A percentile compares a stretch with the other conserved stretches of the same genome.
Evolutionary conservation across 1,140 invertebrate species (phyloP).

Genomic region (Micrasema longulum): DNA sequence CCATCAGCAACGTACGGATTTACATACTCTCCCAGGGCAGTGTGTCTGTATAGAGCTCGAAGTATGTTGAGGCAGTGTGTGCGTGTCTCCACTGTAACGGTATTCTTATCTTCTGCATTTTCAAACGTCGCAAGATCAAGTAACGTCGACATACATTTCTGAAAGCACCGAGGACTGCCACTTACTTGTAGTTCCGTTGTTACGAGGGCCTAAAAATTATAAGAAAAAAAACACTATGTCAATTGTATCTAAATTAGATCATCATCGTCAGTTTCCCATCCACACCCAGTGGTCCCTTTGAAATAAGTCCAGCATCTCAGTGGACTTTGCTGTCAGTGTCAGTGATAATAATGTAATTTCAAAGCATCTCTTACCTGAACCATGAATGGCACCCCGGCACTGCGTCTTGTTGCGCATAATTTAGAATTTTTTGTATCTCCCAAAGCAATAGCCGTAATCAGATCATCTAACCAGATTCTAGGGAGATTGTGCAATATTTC

Average conservation of each 20-base stretch:
- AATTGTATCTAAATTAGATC: no score
- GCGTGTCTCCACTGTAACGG: conserved; percentile 64
- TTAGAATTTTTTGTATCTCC: conserved; percentile 64
- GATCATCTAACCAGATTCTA: conserved; percentile 76
- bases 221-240: no score
- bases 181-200: conserved; percentile 75
- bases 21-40: conserved; percentile 79
- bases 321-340: no score
- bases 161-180: conserved; percentile 69
- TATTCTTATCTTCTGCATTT: not conserved
- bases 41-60: conserved; percentile 82
- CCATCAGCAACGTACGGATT: conserved; percentile 79
- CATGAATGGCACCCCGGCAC: conserved; percentile 92
- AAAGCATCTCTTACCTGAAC: conserved; percentile 74
- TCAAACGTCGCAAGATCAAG: conserved; percentile 58
- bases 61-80: conserved; percentile 90
- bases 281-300: no score
- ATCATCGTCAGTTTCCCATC: no score
- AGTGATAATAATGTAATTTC: no score
- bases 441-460: conserved; percentile 72
- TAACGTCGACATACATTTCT: conserved; percentile 71
- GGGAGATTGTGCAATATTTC: conserved; percentile 74
- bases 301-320: no score
- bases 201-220: conserved; percentile 77
- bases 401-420: conserved; percentile 86